Conservation (phyloP, 1,140 invertebrate species). For the Tetramorium simillimum region DNA sequence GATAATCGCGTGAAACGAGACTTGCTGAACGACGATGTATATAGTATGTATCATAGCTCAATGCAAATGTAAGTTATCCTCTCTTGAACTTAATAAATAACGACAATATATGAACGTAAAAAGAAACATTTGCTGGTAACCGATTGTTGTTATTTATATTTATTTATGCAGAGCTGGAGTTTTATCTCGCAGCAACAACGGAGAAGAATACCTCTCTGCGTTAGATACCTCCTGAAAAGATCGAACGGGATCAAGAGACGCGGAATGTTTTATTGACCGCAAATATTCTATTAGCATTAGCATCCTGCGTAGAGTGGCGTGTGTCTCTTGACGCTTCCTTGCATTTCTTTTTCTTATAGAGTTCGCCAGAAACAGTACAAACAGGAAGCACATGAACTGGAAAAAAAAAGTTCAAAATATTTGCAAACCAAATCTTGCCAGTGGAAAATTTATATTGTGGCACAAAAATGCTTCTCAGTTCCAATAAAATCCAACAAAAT, state of each 20-base stretch:
- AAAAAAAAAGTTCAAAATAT: background rate
- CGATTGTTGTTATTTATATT: background rate
- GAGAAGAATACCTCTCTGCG: background rate
- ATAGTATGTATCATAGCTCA: constrained; percentile 82
- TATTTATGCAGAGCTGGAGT: background rate
- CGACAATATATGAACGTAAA: constrained; percentile 78
- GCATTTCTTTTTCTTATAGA: background rate
- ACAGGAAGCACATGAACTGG: background rate
- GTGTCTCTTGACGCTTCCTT: background rate
- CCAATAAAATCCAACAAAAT: background rate
- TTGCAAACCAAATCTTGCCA: background rate
- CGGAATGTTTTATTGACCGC: no score
- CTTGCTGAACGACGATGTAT: constrained; percentile 72
- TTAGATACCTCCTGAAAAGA: background rate
- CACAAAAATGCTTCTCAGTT: background rate
- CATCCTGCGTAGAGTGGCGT: background rate
- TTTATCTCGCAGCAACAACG: background rate
- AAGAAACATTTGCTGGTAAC: background rate
- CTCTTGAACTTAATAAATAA: constrained; percentile 83
- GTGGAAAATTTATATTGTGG: background rate
- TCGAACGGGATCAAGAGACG: background rate
- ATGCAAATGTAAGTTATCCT: constrained; percentile 80
- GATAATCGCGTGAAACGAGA: constrained; percentile 33
- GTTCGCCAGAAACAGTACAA: background rate
- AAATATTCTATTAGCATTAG: background rate